Evolutionary conservation across 2,888 invertebrate species (phyloP).

Genomic region (Empis stercorea): DNA sequence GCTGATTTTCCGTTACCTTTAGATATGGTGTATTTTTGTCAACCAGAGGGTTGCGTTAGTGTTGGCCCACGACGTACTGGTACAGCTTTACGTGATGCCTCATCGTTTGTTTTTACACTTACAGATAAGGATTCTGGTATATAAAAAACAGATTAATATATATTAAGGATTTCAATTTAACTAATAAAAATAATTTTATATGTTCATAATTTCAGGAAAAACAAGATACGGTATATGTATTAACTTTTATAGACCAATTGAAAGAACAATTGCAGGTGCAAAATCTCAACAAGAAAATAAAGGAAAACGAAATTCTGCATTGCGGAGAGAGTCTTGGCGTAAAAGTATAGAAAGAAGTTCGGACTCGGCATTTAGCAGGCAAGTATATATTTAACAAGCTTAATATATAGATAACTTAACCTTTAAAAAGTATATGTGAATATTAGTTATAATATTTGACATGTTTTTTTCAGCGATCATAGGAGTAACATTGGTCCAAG

Average conservation of each 20-base stretch:
- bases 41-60: constrained; percentile 95
- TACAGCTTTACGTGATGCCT: constrained; percentile 67
- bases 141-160: too few relatives aligned
- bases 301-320: constrained; percentile 38
- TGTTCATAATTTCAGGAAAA: constrained; percentile 41
- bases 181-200: too few relatives aligned
- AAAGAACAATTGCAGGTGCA: constrained; percentile 17
- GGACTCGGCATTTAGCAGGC: constrained; percentile 89
- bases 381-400: constrained; percentile 26
- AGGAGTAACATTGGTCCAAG: constrained; percentile 82
- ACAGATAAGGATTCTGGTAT: constrained; percentile 97
- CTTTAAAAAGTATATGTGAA: constrained; percentile 22
- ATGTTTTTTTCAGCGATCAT: constrained; percentile 71
- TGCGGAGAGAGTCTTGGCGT: constrained; percentile 78
- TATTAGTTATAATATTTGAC: constrained; percentile 37
- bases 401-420: background rate
- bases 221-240: constrained; percentile 94
- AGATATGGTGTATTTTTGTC: constrained; percentile 99
- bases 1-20: constrained; percentile 93
- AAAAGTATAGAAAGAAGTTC: constrained; percentile 87
- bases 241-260: constrained; percentile 63
- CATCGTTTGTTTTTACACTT: constrained; percentile 94
- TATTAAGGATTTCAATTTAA: too few relatives aligned
- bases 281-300: constrained; percentile 20
- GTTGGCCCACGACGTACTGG: constrained; percentile 73